A percentile compares a stretch with the other conserved stretches of the same genome.
These are phyloP conservation scores for Ashinkailepas kermadecensis DNA, from an alignment of 2,888 invertebrate genomes.

Conservation along the genomic window DNA sequence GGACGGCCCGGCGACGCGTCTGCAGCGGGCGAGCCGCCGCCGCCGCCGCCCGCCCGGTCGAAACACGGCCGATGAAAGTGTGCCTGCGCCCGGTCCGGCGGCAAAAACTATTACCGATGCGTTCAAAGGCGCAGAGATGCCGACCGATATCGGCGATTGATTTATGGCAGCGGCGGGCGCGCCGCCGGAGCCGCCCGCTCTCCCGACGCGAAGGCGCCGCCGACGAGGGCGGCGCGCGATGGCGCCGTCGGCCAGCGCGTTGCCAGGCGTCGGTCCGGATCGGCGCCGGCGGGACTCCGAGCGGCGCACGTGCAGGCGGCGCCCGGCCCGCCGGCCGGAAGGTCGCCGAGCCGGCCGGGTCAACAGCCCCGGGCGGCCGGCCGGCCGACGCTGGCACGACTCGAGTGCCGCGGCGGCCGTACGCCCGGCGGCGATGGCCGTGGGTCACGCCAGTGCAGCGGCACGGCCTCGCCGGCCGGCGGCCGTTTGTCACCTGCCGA, in stretches of 20 bases:
- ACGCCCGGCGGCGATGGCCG: background rate
- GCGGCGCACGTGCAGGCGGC: background rate
- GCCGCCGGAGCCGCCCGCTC: background rate
- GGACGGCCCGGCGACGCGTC: too few relatives aligned
- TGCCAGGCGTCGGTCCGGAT: too few relatives aligned
- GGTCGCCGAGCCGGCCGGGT: background rate
- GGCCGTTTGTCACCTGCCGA: background rate
- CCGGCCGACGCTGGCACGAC: background rate
- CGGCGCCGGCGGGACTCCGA: background rate
- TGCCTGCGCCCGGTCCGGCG: background rate
- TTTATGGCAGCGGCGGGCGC: background rate
- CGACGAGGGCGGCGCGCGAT: too few relatives aligned
- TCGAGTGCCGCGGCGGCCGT: too few relatives aligned
- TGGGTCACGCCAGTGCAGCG: background rate
- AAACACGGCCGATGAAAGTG: background rate
- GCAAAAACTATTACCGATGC: background rate
- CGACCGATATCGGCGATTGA: background rate
- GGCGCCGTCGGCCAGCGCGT: too few relatives aligned
- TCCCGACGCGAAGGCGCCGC: background rate
- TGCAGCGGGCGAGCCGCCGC: too few relatives aligned
- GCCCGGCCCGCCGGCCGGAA: background rate
- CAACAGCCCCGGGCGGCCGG: background rate
- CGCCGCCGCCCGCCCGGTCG: too few relatives aligned
- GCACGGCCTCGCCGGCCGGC: background rate
- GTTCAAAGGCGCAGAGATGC: background rate